Evolutionary conservation across 2,113 vertebrate species (phyloP).

Genomic region (Aviceda subcristata): DNA sequence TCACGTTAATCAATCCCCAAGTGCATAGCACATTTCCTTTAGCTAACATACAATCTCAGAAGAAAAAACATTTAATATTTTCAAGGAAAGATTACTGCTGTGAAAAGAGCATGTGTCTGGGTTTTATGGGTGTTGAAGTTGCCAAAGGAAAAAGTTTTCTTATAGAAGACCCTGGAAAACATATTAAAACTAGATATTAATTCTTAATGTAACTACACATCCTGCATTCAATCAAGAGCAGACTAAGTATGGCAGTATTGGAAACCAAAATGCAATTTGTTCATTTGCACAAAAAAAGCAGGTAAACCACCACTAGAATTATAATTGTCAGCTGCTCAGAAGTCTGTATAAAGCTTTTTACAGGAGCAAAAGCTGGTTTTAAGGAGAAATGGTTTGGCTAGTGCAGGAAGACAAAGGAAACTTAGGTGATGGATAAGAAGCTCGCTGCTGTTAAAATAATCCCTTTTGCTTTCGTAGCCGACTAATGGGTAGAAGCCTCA

Average conservation of each 20-base stretch:
- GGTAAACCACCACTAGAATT: neutral
- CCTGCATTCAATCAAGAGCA: neutral
- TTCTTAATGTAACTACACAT: neutral
- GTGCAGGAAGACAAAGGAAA: neutral
- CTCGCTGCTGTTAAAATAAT: neutral
- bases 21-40: neutral
- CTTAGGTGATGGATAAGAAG: neutral
- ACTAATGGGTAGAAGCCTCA: neutral
- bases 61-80: constrained; percentile 4
- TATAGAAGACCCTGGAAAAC: neutral
- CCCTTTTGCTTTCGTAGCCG: neutral
- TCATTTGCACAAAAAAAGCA: neutral
- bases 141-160: constrained; percentile 12
- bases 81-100: neutral
- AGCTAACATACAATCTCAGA: neutral
- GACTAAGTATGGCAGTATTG: neutral
- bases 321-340: neutral
- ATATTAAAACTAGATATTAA: constrained; percentile 21
- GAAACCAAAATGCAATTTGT: neutral
- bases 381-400: neutral
- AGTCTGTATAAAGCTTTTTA: neutral
- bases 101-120: neutral
- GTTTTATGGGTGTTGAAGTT: neutral
- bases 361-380: neutral
- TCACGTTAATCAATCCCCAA: neutral